A percentile compares a stretch with the other conserved stretches of the same genome.
These are phyloP conservation scores for Adelges cooleyi DNA, from an alignment of 1,140 invertebrate species.

Conservation along the genomic window DNA sequence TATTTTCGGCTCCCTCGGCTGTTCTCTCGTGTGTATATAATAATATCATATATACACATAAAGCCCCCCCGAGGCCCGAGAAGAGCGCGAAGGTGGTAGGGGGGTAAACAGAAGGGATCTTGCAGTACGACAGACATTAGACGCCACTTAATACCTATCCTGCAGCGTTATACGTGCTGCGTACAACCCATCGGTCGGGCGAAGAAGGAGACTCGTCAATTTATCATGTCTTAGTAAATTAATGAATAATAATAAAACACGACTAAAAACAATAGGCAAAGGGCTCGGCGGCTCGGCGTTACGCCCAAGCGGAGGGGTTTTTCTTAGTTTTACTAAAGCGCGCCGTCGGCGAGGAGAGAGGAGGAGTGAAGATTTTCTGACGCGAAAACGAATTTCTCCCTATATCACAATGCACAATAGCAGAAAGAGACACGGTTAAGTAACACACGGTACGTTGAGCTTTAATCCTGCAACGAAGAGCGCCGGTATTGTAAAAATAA, in stretches of 20 bases:
- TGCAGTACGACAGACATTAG: conserved; percentile 9
- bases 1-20: conserved; percentile 19
- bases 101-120: neutral
- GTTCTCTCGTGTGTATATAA: too few species aligned
- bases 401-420: neutral
- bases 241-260: conserved; percentile 29
- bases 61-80: neutral
- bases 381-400: conserved; percentile 19
- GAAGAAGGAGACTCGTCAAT: conserved; percentile 1
- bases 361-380: conserved; percentile 15
- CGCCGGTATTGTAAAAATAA: conserved; percentile 27
- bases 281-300: neutral
- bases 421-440: conserved; percentile 24
- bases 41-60: neutral
- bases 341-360: neutral
- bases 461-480: conserved; percentile 5
- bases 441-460: conserved; percentile 29
- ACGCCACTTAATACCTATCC: conserved; percentile 28
- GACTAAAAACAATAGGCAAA: conserved; percentile 20
- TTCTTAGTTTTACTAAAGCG: conserved; percentile 18
- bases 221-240: conserved; percentile 27
- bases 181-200: neutral
- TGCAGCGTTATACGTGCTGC: too few species aligned
- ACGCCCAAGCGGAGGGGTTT: neutral
- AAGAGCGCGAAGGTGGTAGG: neutral